Conservation (phyloP, 2,113 vertebrate species). For the Gymnogyps californianus region DNA sequence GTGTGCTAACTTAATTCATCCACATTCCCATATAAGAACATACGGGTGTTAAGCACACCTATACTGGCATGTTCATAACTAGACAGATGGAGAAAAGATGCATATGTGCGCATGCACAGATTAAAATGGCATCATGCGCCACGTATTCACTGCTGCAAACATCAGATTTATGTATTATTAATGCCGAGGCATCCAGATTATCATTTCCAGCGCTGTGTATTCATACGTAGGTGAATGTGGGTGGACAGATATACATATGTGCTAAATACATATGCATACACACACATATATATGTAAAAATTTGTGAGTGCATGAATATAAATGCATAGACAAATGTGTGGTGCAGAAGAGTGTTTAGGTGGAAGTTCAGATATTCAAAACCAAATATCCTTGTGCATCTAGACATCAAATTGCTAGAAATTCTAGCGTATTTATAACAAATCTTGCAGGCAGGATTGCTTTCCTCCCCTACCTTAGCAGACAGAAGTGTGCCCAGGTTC, state of each 20-base stretch:
- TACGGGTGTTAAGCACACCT: neutral
- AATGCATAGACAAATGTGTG: neutral
- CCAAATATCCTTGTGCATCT: neutral
- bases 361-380: neutral
- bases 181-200: neutral
- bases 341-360: neutral
- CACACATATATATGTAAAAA: neutral
- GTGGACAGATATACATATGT: neutral
- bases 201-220: neutral
- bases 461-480: neutral
- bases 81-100: neutral
- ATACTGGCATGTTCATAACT: neutral
- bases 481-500: neutral
- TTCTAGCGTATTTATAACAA: neutral
- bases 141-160: neutral
- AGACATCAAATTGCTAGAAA: neutral
- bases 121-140: neutral
- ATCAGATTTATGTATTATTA: neutral
- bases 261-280: neutral
- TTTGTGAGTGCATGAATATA: neutral
- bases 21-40: neutral
- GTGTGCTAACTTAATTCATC: neutral
- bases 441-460: neutral
- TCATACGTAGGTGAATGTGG: neutral
- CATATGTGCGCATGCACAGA: neutral